Base-by-base conservation (phyloP, 2,797 vertebrate genomes). In the Acanthopagrus latus region DNA sequence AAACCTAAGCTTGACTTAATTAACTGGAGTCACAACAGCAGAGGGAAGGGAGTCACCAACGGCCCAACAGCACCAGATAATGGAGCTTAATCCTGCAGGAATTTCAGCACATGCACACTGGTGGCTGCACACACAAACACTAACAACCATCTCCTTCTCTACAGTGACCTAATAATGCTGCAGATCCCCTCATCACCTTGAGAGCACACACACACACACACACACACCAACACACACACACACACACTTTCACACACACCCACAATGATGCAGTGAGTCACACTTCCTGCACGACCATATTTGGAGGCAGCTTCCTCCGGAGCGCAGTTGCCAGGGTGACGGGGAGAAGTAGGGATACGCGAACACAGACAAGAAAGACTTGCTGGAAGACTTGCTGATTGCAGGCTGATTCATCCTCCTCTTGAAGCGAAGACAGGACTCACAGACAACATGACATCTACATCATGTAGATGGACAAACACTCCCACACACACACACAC, bases 281-380 rank as follows among this genome's bases (percentile, higher is more conserved):
- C n/a, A 81, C 74, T 92, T 95, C 92, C 91, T 86, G 70, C 62
- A 43, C 75, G 82, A 71, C 88, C 90, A 89, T 91, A 90, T 85
- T 88, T 81, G 91, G 92, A 75, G 77, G 60, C 69, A 66, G 84
- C 82, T 91, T 94, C 90, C 88, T 90, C 77, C 60, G 8, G 58
- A 75, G 76, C 83, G 81, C 78, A 91, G 94, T 95, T 95, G 89
- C 94, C 87, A 93, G 79, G 93, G 92, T 70, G 87, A 95, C 85
- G 70, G 76, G 50, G 67, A 86, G 88, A 90, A 89, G 88, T 74
- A 87, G 63, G 65, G 75, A 86, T 71, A 72, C 73, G 69, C 3
- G 78, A 78, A 81, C 75, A 74, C 62, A 72, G 41, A 83, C 65
- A 71, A 83, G 67, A 73, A 73, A 88, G 74, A 83, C 78, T 58